Percentiles rank a stretch among this genome's conserved stretches.
These are phyloP conservation scores for Teleogryllus oceanicus DNA, from an alignment of 2,888 invertebrate genomes.

Conservation along the genomic window DNA sequence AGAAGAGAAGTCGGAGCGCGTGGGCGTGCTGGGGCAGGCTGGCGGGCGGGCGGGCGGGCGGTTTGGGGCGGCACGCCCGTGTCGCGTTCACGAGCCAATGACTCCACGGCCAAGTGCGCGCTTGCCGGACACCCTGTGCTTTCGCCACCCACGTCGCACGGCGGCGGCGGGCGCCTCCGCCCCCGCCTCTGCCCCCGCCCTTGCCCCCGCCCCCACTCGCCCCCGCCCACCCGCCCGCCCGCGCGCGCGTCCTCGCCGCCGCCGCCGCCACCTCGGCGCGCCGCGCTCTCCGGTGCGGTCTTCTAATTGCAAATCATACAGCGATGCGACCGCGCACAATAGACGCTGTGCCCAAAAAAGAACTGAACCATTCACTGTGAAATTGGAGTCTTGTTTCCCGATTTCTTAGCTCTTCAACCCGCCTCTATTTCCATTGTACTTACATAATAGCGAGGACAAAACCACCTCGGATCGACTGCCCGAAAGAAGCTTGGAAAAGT, in stretches of 20 bases:
- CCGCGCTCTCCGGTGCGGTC: slow-evolving; percentile 18
- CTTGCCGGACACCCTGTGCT: background rate
- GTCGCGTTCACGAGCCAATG: too few relatives aligned
- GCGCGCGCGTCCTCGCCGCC: background rate
- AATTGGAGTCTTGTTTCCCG: slow-evolving; percentile 18
- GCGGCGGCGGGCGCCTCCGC: background rate
- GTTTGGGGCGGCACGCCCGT: background rate
- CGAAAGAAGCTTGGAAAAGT: background rate
- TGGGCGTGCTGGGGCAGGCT: background rate
- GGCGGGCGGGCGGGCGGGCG: background rate
- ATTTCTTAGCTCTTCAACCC: slow-evolving; percentile 18
- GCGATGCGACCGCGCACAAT: slow-evolving; percentile 8
- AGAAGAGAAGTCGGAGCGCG: background rate
- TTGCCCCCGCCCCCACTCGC: background rate
- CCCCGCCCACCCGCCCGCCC: background rate
- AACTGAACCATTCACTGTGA: background rate
- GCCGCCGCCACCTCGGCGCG: background rate
- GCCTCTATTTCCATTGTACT: slow-evolving; percentile 18
- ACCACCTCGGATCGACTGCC: background rate
- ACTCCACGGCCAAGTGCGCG: background rate
- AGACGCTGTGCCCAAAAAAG: slow-evolving; percentile 3
- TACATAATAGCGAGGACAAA: background rate
- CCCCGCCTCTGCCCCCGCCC: background rate
- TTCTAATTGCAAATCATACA: slow-evolving; percentile 18
- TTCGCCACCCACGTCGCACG: slow-evolving; percentile 1